These are phyloP conservation scores for Falco punctatus DNA, from an alignment of 2,113 vertebrate species.

Conservation along the genomic window DNA sequence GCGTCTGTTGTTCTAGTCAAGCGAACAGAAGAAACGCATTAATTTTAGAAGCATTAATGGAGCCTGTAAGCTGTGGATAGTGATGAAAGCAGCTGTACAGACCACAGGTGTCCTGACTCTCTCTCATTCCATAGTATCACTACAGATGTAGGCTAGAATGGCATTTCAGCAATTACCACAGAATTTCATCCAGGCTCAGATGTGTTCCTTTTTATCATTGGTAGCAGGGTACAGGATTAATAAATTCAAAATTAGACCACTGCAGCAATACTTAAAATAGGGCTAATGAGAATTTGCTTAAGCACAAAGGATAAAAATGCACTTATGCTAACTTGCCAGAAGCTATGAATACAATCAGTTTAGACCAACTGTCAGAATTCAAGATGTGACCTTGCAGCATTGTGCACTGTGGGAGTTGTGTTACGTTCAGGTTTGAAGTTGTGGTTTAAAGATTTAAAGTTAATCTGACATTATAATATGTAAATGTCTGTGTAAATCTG, in stretches of 20 bases:
- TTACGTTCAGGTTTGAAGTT: not conserved
- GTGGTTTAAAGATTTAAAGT: not conserved
- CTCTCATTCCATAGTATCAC: not conserved
- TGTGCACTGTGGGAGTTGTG: not conserved
- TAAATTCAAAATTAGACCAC: not conserved
- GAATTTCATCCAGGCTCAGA: not conserved
- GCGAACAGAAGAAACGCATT: slow-evolving; percentile 30
- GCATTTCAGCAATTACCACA: not conserved
- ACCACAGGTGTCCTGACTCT: not conserved
- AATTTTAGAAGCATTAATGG: not conserved
- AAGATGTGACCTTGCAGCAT: not conserved
- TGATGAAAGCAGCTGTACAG: not conserved
- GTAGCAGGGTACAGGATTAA: not conserved
- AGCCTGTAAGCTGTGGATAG: not conserved
- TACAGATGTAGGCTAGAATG: slow-evolving; percentile 7
- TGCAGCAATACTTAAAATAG: slow-evolving; percentile 3
- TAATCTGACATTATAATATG: not conserved
- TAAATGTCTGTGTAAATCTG: not conserved
- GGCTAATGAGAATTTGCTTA: not conserved
- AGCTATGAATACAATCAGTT: not conserved
- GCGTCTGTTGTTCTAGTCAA: slow-evolving; percentile 50
- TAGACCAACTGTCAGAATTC: not conserved
- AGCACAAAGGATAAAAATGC: not conserved
- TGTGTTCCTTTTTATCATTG: not conserved
- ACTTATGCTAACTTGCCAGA: not conserved